A percentile compares a stretch with the other conserved stretches of the same genome.
phyloP scores from a whole-genome alignment of 2,113 vertebrate genomes.

The Lophura nycthemera region DNA sequence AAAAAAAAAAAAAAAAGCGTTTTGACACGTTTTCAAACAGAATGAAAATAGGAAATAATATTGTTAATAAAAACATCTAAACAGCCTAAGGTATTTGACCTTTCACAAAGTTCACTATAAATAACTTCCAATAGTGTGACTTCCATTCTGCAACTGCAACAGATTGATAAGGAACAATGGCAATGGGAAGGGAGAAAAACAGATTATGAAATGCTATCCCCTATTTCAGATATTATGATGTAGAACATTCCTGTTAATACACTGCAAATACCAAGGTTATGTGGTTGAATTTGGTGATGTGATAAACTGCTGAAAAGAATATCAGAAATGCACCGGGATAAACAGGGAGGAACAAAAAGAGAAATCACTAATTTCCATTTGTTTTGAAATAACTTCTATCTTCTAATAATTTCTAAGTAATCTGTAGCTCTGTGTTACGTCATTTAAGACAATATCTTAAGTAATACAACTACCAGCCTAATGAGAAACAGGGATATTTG shows the following conservation, averaged over 20 bases:
- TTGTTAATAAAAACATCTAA: slow-evolving; percentile 48
- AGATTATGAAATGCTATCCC: neutral
- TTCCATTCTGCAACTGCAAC: slow-evolving; percentile 47
- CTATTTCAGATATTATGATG: neutral
- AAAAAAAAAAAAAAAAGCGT: neutral
- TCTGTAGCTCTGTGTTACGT: neutral
- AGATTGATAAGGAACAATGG: slow-evolving; percentile 55
- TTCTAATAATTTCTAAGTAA: neutral
- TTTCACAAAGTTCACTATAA: slow-evolving; percentile 59
- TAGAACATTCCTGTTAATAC: neutral
- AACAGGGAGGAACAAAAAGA: neutral
- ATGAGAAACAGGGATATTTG: neutral
- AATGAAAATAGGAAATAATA: slow-evolving; percentile 23
- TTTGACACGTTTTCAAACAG: neutral
- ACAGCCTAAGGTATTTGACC: slow-evolving; percentile 42
- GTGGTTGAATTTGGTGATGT: neutral
- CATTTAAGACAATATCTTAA: neutral
- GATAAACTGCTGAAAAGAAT: neutral
- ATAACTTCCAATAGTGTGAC: slow-evolving; percentile 31
- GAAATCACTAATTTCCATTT: neutral
- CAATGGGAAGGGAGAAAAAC: neutral
- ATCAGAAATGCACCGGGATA: neutral
- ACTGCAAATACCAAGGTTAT: neutral
- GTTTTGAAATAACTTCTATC: neutral
- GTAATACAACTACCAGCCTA: neutral